These are phyloP conservation scores for Urophycis tenuis DNA, from an alignment of 2,797 vertebrate genomes.

Conservation along the genomic window DNA sequence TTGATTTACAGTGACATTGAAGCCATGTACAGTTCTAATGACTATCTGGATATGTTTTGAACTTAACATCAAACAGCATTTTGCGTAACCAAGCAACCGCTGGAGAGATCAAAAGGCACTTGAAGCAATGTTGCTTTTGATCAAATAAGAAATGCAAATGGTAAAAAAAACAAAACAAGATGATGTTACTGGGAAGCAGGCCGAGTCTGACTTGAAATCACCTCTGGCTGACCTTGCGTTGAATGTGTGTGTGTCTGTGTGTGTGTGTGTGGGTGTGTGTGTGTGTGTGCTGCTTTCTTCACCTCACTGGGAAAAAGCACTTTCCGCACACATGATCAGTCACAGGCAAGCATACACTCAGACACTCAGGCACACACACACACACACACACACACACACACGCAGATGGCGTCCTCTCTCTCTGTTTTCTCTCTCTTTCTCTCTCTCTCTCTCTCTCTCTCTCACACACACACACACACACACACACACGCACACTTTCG, in stretches of 20 bases:
- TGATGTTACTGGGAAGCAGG: neutral
- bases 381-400: neutral
- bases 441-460: slow-evolving; percentile 7
- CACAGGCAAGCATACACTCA: too few relatives aligned
- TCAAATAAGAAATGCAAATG: neutral
- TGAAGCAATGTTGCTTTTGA: neutral
- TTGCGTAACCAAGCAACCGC: neutral
- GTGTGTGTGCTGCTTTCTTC: neutral
- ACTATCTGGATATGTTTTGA: neutral
- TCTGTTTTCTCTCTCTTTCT: neutral
- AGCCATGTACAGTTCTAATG: neutral
- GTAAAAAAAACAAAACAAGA: neutral
- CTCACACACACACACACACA: slow-evolving; percentile 21
- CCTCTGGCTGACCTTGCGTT: neutral
- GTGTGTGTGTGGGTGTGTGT: slow-evolving; percentile 1
- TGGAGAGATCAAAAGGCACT: neutral
- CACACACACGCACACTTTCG: too few relatives aligned
- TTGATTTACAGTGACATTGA: neutral
- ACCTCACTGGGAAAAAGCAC: neutral
- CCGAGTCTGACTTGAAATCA: neutral
- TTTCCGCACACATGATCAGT: neutral
- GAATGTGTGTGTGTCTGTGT: neutral
- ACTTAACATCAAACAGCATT: neutral
- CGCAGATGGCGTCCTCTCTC: neutral
- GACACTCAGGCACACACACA: neutral